phyloP scores from a whole-genome alignment of 2,113 vertebrate genomes.

The Crocuta crocuta region DNA sequence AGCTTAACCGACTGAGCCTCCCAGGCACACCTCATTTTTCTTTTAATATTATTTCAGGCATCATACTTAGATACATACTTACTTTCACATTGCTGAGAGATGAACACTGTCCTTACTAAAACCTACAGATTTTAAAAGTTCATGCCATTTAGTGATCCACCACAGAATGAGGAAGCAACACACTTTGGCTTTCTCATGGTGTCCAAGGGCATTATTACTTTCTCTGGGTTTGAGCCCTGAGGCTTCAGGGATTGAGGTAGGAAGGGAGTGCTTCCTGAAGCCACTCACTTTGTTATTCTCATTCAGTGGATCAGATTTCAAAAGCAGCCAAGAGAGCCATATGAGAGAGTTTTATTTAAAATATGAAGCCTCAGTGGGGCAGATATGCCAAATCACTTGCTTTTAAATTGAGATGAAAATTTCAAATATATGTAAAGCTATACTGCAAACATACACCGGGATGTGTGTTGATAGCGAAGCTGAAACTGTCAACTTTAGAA shows the following conservation, averaged over 20 bases:
- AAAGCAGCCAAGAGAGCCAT: background rate
- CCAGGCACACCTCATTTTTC: background rate
- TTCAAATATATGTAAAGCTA: background rate
- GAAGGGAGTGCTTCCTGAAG: background rate
- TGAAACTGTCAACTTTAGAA: background rate
- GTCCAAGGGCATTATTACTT: background rate
- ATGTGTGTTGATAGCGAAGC: background rate
- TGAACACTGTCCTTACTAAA: background rate
- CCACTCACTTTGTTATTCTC: background rate
- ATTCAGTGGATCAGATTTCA: background rate
- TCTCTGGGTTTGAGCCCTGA: background rate
- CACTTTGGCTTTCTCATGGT: background rate
- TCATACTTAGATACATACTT: background rate
- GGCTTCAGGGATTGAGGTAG: background rate
- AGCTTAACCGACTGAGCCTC: too few species aligned
- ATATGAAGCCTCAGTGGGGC: background rate
- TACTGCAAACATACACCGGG: background rate
- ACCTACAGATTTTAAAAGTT: background rate
- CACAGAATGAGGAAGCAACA: background rate
- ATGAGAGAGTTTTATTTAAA: slow-evolving; percentile 57
- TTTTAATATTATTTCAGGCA: background rate
- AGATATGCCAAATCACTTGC: slow-evolving; percentile 25
- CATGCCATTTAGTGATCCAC: background rate
- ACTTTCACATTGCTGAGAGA: background rate
- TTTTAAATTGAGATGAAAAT: slow-evolving; percentile 32